Evolutionary conservation across 2,888 invertebrate genomes (phyloP), one percentile per base, ranked within the genome.

Genomic region (Apoda limacodes): DNA sequence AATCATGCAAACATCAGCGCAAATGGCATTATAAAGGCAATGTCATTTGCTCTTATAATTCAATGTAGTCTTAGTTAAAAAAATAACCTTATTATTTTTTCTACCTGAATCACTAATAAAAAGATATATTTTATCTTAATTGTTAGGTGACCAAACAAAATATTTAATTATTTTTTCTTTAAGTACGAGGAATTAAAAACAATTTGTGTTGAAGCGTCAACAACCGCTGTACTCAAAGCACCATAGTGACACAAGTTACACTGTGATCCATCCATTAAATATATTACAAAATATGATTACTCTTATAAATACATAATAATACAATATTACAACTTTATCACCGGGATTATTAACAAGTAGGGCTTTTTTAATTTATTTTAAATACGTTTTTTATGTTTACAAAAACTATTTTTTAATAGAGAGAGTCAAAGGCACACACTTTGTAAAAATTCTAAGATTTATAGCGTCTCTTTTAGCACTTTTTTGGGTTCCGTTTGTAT

Each of bases 321-420:
- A 80, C 71, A 76, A 74, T 78, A 76, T 78, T 78, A 80, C 76
- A 80, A 72, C 74, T 75, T 80, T 78, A 80, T 80, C 80, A 80
- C 80, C 75, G 80, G 80, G 78, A 78, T 76, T 76, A 78, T 78
- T 75, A 78, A 78, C 78, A 76, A 70, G 17, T 6, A 17, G 5
- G 17, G 7, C 5, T 7, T 17, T 7, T 7, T 17, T 7, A 7
- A 17, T 17, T 50, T 63, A 61, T 59, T 61, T 61, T 59, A 55
- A 55, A 60, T 60, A 57, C 25, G 37, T 34, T 25, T 43, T 65
- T 63, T 17, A 6, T 17, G 5, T 17, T 17, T 17, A 17, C 7
- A 17, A 49, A 55, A 60, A 63, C 67, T 68, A 68, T 53, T 52
- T 61, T 72, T 71, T 68, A 72, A 76, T 74, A 75, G 68, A 80